These are phyloP conservation scores for Nowickia ferox DNA, from an alignment of 2,888 invertebrate genomes.

Conservation along the genomic window DNA sequence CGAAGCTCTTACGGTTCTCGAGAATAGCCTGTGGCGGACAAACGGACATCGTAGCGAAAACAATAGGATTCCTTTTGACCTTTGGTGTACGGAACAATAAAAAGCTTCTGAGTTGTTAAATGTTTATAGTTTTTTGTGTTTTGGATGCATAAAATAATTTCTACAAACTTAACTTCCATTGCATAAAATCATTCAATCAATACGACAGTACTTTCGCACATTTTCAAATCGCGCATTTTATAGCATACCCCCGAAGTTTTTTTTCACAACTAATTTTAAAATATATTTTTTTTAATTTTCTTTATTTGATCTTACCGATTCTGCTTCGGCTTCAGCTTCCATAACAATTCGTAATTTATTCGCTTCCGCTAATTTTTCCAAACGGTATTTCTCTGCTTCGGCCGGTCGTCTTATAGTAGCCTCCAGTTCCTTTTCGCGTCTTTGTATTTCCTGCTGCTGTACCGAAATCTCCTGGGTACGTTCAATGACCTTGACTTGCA, in stretches of 20 bases:
- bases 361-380: constrained; percentile 97
- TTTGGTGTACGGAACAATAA: no score
- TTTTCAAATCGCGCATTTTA: no score
- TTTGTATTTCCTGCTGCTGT: constrained; percentile 97
- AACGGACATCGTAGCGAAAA: no score
- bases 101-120: no score
- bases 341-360: constrained; percentile 93
- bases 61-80: no score
- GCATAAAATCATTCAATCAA: no score
- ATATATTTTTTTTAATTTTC: not conserved
- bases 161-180: no score
- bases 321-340: constrained; percentile 97
- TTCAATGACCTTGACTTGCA: constrained; percentile 97
- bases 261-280: not conserved
- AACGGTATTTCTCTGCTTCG: constrained; percentile 95
- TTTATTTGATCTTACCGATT: constrained; percentile 85
- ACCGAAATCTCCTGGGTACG: constrained; percentile 96
- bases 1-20: no score
- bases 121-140: no score
- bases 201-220: no score
- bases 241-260: not conserved
- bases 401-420: constrained; percentile 97
- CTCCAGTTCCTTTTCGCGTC: constrained; percentile 95
- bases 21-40: no score
- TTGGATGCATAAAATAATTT: no score